Evolutionary conservation across 2,888 invertebrate species (phyloP), one percentile per base, ranked within the genome.

Genomic region (Cantharis flavilabris): DNA sequence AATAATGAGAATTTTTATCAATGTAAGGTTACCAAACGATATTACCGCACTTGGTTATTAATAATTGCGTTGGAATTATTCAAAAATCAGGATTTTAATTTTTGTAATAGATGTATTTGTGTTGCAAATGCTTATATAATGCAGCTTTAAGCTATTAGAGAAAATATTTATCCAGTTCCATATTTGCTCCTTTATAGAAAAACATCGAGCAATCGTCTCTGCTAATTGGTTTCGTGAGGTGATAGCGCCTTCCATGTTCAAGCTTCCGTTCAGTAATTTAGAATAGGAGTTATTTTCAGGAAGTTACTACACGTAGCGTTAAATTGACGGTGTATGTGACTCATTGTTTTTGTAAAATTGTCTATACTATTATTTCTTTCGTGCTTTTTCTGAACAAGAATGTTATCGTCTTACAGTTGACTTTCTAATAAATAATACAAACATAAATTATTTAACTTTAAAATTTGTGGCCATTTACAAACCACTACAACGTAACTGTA

Each of bases 251-350:
- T 62, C 28, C 62, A 64, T 28, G 71, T 14, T 71, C 28, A 23
- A 62, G 71, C 71, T 71, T 64, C 71, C 71, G 71, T 71, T 71
- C 64, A 20, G n/a, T 30, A 30, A 30, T 62, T 28, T 71, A 71
- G 64, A 20, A 71, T 28, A 11, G 26, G 49, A 14, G 62, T 63
- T 63, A 7, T 28, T 10, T 14, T 9, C 62, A 71, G 71, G 71
- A 71, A 71, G 71, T 64, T 13, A 71, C 71, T 62, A n/a, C 18
- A 71, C 13, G 20, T 71, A 30, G 71, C 71, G 71, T 71, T 63
- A 71, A 71, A 71, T 71, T 71, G 16, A 14, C 33, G 64, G 33
- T 30, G 49, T 70, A 23, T 30, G 18, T 64, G 63, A 71, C 71
- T 71, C 16, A 28, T 71, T 71, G 71, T 64, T 71, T 71, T 62